Base-by-base conservation (phyloP, 2,888 invertebrate species). In the Standfussiana lucernea region DNA sequence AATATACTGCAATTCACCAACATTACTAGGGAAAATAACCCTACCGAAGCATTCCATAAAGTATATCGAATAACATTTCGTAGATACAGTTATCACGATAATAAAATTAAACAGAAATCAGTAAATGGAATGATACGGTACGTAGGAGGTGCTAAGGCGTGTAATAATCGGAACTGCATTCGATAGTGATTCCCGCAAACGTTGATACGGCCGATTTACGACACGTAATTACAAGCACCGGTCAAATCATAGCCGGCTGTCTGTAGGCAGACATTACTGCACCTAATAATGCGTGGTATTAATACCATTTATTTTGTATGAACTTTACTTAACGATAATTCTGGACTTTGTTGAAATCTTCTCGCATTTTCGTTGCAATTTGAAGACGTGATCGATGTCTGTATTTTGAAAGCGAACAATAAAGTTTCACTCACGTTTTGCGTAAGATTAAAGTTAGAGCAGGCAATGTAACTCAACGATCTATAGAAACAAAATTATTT, bases 141-240 rank as follows among this genome's bases (percentile, higher is more conserved):
- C 82, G 89, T 89, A 86, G 89, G 90, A 89, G 81, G 89, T 82
- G 85, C 75, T 80, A 83, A 85, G 87, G 88, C 85, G 87, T 84
- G 84, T 90, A 90, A 90, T 90, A 88, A 91, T 90, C 88, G 82
- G 89, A 89, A 91, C 88, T 89, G 88, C 88, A 88, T 84, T 82
- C 79, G 80, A 86, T 90, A 85, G 85, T 86, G 81, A 89, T 88
- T 90, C 88, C 80, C 76, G 85, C 89, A 88, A 88, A 89, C 84
- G 82, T 88, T 89, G 91, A 93, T 93, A 90, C 87, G 86, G 85
- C 84, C 88, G 88, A 94, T 95, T 95, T 95, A 95, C 92, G 91
- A 92, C 89, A 85, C 87, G 89, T 94, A 94, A 95, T 95, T 94
- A 93, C 90, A 89, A 87, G 84, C 89, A 90, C 88, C 88, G 90